Base-by-base conservation (phyloP, 2,797 vertebrate genomes). In the Lithobates sylvaticus region DNA sequence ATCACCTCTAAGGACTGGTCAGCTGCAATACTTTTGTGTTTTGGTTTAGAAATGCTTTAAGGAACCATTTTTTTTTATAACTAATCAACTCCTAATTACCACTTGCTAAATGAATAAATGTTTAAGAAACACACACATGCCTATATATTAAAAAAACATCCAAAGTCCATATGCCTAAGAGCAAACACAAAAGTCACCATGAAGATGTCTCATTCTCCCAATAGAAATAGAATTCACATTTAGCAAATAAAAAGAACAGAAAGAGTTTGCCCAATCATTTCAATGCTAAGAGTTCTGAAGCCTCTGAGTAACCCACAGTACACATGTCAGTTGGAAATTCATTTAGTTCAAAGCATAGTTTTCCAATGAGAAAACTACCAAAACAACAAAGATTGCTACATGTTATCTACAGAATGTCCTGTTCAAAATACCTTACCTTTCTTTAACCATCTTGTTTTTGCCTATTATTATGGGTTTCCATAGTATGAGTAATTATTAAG, bases 281-380 rank as follows among this genome's bases (percentile, higher is more conserved):
- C 32, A 81, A 23, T 34, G 67, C 68, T 72, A 44, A 72, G 71
- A 81, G 70, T 44, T 58, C 68, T 18, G n/a, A 47, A 81, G 71
- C 78, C 68, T 81, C 54, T 81, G 29, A 71, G 67, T 80, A 80
- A 80, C 67, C 78, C 21, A 36, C 77, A 80, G 44, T 70, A 54
- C 78, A 81, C 34, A 81, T 72, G 78, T 72, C 68, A 81, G 78
- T 26, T 71, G 23, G 10, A 81, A 72, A 72, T 71, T 81, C 68
- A 72, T 81, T 72, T 36, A 71, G 72, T 81, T 81, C 68, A 81
- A 81, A 81, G 78, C 78, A 81, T 81, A 72, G 47, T 72, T 72
- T 81, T 58, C 32, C 70, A 72, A 29, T 71, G 78, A 81, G 78
- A 54, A 70, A 70, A 54, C 21, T 23, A 2, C 42, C 10, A 32